Percentiles rank a stretch among this genome's conserved stretches.
These are phyloP conservation scores for Rhipidura dahli DNA, from an alignment of 2,113 vertebrate species.

Conservation along the genomic window DNA sequence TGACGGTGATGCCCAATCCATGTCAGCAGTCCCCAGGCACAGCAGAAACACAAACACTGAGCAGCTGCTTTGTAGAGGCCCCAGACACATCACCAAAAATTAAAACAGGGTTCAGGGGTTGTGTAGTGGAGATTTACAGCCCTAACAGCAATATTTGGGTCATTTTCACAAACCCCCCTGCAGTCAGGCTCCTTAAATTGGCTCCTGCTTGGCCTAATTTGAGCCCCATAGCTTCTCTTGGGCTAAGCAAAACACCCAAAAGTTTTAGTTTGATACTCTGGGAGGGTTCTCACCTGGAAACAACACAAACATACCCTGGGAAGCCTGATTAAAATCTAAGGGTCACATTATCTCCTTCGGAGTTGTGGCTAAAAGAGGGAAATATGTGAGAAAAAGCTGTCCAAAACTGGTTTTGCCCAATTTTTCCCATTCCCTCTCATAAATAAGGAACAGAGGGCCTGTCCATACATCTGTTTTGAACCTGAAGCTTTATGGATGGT, in stretches of 20 bases:
- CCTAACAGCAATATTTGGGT: not conserved
- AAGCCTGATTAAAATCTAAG: not conserved
- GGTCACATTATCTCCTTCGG: not conserved
- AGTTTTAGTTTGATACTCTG: not conserved
- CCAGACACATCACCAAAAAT: constrained; percentile 12
- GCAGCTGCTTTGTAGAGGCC: constrained; percentile 28
- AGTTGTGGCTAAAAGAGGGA: not conserved
- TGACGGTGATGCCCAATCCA: not conserved
- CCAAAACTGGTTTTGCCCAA: not conserved
- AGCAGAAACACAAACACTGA: not conserved
- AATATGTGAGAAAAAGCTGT: not conserved
- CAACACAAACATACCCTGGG: not conserved
- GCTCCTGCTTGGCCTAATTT: not conserved
- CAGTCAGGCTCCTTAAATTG: not conserved
- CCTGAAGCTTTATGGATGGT: not conserved
- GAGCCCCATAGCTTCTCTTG: not conserved
- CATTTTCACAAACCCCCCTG: not conserved
- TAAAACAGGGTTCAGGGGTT: not conserved
- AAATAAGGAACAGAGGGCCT: not conserved
- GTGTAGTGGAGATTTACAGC: not conserved
- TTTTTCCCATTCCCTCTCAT: not conserved
- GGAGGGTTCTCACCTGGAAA: not conserved
- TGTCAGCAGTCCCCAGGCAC: constrained; percentile 3
- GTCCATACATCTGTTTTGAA: not conserved
- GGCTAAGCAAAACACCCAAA: not conserved